phyloP scores from a whole-genome alignment of 2,888 invertebrate species.

The Ligdia adustata region DNA sequence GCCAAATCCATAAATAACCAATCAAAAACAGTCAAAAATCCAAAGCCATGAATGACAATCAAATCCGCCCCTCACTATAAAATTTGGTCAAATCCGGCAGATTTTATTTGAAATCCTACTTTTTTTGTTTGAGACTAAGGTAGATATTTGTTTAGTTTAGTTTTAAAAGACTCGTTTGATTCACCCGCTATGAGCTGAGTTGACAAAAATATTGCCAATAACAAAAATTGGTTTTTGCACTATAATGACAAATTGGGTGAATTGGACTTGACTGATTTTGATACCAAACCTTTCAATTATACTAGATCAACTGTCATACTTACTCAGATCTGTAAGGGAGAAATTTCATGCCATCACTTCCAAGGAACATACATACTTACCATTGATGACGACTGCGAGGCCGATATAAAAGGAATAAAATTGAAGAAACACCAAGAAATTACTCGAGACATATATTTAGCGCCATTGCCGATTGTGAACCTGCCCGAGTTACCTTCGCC shows the following conservation, averaged over 20 bases:
- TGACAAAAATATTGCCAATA: constrained; percentile 25
- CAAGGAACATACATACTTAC: no score
- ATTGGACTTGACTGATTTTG: constrained; percentile 25
- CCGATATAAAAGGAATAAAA: no score
- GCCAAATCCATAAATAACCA: constrained; percentile 24
- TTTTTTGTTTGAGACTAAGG: constrained; percentile 25
- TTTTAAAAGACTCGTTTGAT: constrained; percentile 28
- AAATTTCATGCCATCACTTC: no score
- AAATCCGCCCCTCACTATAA: constrained; percentile 21
- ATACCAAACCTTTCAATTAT: constrained; percentile 2
- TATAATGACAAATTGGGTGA: constrained; percentile 24
- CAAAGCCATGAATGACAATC: constrained; percentile 21
- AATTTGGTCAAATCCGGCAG: constrained; percentile 24
- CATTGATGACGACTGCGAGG: no score
- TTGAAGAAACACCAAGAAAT: no score
- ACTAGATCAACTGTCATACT: no score
- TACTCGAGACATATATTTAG: no score
- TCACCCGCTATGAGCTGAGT: constrained; percentile 23
- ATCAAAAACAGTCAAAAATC: constrained; percentile 27
- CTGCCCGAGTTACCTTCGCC: no score
- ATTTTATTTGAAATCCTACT: constrained; percentile 22
- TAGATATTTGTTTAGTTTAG: constrained; percentile 26
- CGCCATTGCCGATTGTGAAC: no score
- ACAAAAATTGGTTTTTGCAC: constrained; percentile 27
- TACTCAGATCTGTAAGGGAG: no score